Conservation (phyloP, 2,888 invertebrate species). For the Blastobasis lacticolella region DNA sequence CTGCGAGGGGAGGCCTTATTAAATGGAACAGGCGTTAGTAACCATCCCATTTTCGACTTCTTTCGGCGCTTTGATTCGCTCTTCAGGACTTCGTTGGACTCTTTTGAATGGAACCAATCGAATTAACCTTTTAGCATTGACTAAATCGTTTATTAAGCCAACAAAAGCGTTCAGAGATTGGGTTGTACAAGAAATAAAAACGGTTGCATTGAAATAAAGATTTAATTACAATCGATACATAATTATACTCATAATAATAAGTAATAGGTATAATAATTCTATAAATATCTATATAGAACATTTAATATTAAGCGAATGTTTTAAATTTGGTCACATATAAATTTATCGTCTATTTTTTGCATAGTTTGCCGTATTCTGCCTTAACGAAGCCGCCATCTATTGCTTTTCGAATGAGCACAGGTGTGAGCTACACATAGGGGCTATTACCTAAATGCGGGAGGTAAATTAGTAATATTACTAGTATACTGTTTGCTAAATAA, state of each 20-base stretch:
- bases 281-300: constrained; percentile 72
- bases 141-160: constrained; percentile 13
- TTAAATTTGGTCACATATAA: constrained; percentile 70
- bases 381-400: constrained; percentile 26
- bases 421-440: constrained; percentile 15
- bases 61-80: constrained; percentile 39
- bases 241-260: constrained; percentile 68
- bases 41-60: constrained; percentile 60
- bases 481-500: constrained; percentile 27
- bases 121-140: constrained; percentile 20
- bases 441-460: constrained; percentile 18
- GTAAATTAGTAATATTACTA: constrained; percentile 20
- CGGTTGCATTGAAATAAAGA: constrained; percentile 62
- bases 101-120: constrained; percentile 10
- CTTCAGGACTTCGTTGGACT: constrained; percentile 30
- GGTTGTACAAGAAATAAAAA: constrained; percentile 35
- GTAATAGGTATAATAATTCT: constrained; percentile 67
- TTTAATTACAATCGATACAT: constrained; percentile 74
- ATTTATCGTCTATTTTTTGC: constrained; percentile 18
- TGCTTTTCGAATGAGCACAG: constrained; percentile 9
- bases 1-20: constrained; percentile 39
- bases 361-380: constrained; percentile 11
- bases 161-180: constrained; percentile 31
- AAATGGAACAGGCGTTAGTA: too few species aligned
- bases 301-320: constrained; percentile 72